Conservation (phyloP, 2,797 vertebrate species). For the Myotis daubentonii region DNA sequence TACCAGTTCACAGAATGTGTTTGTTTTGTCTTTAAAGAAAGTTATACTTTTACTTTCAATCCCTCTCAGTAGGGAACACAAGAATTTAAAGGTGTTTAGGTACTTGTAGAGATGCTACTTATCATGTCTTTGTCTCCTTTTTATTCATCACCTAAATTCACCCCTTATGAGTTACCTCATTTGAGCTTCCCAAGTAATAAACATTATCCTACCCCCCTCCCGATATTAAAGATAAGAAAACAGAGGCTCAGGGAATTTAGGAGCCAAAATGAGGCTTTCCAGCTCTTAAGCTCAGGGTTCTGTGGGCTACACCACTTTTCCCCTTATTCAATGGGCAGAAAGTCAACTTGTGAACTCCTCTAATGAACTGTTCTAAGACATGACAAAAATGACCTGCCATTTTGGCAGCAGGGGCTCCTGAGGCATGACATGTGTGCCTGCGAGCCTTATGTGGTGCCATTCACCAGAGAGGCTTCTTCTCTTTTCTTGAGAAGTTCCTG, state of each 20-base stretch:
- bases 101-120: background rate
- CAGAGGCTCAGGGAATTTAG: background rate
- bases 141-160: constrained; percentile 1
- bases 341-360: background rate
- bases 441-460: background rate
- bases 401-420: background rate
- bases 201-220: background rate
- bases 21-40: constrained; percentile 50
- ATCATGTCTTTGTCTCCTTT: background rate
- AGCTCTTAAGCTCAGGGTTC: background rate
- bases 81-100: background rate
- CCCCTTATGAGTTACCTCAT: background rate
- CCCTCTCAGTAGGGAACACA: background rate
- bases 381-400: background rate
- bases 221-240: background rate
- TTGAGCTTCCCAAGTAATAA: constrained; percentile 21
- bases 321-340: background rate
- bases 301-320: background rate
- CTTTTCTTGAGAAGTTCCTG: background rate
- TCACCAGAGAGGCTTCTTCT: background rate
- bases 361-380: background rate
- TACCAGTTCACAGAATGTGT: background rate
- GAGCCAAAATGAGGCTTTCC: background rate
- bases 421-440: background rate
- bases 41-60: constrained; percentile 47